Percentiles rank a stretch among this genome's conserved stretches.
Evolutionary conservation across 2,113 vertebrate genomes (phyloP).

Genomic region (Scomber colias): DNA sequence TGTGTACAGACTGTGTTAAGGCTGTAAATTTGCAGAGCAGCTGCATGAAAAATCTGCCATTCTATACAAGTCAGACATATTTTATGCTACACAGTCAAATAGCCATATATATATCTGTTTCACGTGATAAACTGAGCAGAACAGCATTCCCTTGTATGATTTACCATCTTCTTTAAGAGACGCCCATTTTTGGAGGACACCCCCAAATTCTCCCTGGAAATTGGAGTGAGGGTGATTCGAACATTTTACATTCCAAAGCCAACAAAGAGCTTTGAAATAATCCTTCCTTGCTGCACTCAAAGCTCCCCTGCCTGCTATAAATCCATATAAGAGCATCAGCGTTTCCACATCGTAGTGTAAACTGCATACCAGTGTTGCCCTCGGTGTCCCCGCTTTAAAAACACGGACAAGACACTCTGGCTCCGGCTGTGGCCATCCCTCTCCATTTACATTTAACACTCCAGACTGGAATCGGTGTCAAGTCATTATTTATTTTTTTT

Average conservation of each 20-base stretch:
- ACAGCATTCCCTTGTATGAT: neutral
- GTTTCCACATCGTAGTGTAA: conserved; percentile 41
- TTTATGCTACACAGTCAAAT: neutral
- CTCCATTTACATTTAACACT: conserved; percentile 44
- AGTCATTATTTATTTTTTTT: neutral
- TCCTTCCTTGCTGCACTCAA: conserved; percentile 55
- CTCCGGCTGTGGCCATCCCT: conserved; percentile 25
- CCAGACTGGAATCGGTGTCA: conserved; percentile 8
- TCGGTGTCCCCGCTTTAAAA: conserved; percentile 46
- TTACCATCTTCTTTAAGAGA: conserved; percentile 6
- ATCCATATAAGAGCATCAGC: conserved; percentile 68
- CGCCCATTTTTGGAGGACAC: conserved; percentile 1
- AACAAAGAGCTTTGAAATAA: conserved; percentile 57
- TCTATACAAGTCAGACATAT: neutral
- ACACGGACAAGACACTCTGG: conserved; percentile 42
- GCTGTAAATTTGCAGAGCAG: conserved; percentile 37
- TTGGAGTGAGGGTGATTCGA: conserved; percentile 15
- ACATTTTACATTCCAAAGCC: conserved; percentile 65
- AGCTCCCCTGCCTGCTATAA: conserved; percentile 57
- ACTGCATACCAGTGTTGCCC: conserved; percentile 60
- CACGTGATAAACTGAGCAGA: neutral
- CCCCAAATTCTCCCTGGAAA: conserved; percentile 1
- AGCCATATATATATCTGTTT: neutral
- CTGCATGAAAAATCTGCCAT: conserved; percentile 16
- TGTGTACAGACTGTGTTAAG: conserved; percentile 2